A percentile compares a stretch with the other conserved stretches of the same genome.
phyloP scores from a whole-genome alignment of 2,888 invertebrate species.

The Dioctria linearis region DNA sequence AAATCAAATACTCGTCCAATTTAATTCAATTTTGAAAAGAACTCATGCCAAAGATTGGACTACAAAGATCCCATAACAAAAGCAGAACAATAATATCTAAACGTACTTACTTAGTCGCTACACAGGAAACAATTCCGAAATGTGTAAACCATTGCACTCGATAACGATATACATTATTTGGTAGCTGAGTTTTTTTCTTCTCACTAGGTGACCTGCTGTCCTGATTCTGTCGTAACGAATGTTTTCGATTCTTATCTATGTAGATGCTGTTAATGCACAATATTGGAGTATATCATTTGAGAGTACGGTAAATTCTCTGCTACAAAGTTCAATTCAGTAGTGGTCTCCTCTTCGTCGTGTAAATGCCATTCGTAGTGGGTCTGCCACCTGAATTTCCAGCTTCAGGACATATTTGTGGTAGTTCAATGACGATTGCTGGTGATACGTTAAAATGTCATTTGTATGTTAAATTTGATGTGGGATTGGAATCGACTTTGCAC shows the following conservation, averaged over 20 bases:
- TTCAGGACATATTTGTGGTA: too few relatives aligned
- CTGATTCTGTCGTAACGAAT: slow-evolving; percentile 61
- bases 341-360: slow-evolving; percentile 50
- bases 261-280: slow-evolving; percentile 69
- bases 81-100: too few relatives aligned
- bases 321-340: too few relatives aligned
- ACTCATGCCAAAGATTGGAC: neutral
- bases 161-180: slow-evolving; percentile 68
- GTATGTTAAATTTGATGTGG: slow-evolving; percentile 70
- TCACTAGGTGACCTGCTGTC: neutral
- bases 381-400: too few relatives aligned
- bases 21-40: too few relatives aligned
- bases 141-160: slow-evolving; percentile 70
- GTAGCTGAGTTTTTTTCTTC: slow-evolving; percentile 63
- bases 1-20: too few relatives aligned
- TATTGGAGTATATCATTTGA: too few relatives aligned
- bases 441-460: too few relatives aligned
- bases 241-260: slow-evolving; percentile 63
- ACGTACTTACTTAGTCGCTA: slow-evolving; percentile 69
- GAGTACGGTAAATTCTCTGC: too few relatives aligned
- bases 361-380: slow-evolving; percentile 64
- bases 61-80: too few relatives aligned
- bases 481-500: slow-evolving; percentile 71
- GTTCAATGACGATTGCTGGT: too few relatives aligned
- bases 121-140: slow-evolving; percentile 70